Evolutionary conservation across 1,140 invertebrate species (phyloP).

Genomic region (Platorchestia sp.): DNA sequence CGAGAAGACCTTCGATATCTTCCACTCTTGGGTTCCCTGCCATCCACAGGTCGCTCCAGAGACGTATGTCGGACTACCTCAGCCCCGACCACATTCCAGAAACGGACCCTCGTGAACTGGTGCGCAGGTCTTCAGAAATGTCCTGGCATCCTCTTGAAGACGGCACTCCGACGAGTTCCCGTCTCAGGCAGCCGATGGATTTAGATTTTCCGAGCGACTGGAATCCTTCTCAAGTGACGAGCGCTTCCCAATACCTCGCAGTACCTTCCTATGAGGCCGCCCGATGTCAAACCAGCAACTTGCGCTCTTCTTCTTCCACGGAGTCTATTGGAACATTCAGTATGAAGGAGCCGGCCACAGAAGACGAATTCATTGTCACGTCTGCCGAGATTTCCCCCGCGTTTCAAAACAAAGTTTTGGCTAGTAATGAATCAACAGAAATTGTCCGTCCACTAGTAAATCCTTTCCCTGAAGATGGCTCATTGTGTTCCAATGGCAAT

Average conservation of each 20-base stretch:
- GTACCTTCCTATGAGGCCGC: constrained; percentile 67
- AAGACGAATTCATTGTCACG: constrained; percentile 57
- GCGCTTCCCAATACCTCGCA: constrained; percentile 66
- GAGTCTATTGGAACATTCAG: constrained; percentile 62
- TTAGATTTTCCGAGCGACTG: constrained; percentile 47
- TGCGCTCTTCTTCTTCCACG: constrained; percentile 59
- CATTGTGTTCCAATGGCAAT: constrained; percentile 21
- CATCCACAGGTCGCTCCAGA: constrained; percentile 63
- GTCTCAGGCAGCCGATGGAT: constrained; percentile 63
- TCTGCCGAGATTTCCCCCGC: constrained; percentile 41
- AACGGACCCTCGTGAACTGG: constrained; percentile 51
- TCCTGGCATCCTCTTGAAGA: constrained; percentile 67
- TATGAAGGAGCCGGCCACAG: constrained; percentile 34
- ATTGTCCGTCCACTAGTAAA: constrained; percentile 39
- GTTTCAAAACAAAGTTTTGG: constrained; percentile 45
- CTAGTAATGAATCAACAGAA: neutral
- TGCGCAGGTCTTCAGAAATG: constrained; percentile 65
- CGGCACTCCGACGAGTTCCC: constrained; percentile 62
- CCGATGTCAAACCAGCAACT: constrained; percentile 57
- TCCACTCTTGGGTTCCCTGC: constrained; percentile 64
- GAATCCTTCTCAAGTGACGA: constrained; percentile 57
- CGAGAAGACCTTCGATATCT: constrained; percentile 65
- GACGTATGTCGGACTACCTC: constrained; percentile 67
- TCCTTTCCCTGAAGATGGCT: constrained; percentile 57
- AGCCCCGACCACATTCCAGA: constrained; percentile 52